Base-by-base conservation (phyloP, 2,888 invertebrate species). In the Lasioglossum oenotherae region DNA sequence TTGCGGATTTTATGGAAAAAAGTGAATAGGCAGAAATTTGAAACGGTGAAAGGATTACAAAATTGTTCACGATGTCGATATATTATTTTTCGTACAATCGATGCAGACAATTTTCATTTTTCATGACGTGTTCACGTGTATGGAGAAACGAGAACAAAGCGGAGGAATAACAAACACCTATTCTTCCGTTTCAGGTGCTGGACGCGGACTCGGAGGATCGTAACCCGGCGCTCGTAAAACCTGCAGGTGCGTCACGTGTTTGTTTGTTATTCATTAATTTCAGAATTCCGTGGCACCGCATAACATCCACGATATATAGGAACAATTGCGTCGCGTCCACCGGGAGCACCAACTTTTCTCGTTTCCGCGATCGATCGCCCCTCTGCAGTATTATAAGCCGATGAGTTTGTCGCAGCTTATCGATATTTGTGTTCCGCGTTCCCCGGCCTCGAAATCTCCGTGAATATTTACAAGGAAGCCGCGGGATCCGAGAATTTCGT, bases 221-320 rank as follows among this genome's bases (percentile, higher is more conserved):
- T 60, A 60, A 60, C 14, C 5, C 27, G 60, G 2, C 60, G 60
- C 60, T 31, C 60, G 60, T 60, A 60, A 60, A 60, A 60, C 60
- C 27, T 31, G 1, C 60, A 27, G 60, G 14, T 60, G 2, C 5
- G 60, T 14, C 60, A 4, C 23, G 27, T 27, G 60, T 60, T 60
- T 60, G 60, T 60, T 60, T 31, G 14, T 60, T 60, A 60, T 60
- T 60, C 27, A 60, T 60, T 60, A 60, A 60, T 60, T 27, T n/a
- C 60, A 27, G 60, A 60, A 60, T 60, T 31, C 27, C 60, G 27
- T 16, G 27, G 60, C 4, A 27, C 27, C 27, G 27, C 27, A 12
- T 4, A 60, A 14, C 60, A 1, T 14, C 60, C 27, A 27, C 14
- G n/a, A 12, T 14, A 60, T 1, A 60, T 1, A n/a, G 27, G 10